Conservation (phyloP, 2,888 invertebrate genomes). For the Lasioglossum malachurum region DNA sequence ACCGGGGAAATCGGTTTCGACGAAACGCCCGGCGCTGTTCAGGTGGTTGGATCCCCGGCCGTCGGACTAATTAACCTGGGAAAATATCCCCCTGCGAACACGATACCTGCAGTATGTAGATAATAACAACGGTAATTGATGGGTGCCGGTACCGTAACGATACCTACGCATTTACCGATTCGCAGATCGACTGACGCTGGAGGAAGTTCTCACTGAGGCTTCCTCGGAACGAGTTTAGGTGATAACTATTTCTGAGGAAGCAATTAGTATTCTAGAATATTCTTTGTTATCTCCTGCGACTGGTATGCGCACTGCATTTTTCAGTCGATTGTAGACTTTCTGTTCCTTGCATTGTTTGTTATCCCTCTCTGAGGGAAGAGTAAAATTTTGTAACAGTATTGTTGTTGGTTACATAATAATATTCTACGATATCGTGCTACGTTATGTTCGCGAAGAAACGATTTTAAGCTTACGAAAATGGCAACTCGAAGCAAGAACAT, state of each 20-base stretch:
- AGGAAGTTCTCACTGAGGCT: background rate
- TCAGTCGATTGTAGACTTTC: background rate
- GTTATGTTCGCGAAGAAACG: too few species aligned
- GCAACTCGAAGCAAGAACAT: background rate
- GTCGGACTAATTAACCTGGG: slow-evolving; percentile 6
- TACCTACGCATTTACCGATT: background rate
- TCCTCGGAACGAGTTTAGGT: background rate
- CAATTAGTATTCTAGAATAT: background rate
- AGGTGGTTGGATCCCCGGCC: background rate
- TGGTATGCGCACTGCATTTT: background rate
- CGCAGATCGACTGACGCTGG: background rate
- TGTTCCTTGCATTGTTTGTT: background rate
- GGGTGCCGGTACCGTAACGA: background rate
- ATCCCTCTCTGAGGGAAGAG: too few species aligned
- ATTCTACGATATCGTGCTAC: too few species aligned
- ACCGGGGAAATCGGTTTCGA: slow-evolving; percentile 1
- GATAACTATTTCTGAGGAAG: background rate
- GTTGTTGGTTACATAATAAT: too few species aligned
- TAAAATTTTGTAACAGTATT: too few species aligned
- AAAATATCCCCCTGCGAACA: background rate
- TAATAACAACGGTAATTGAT: background rate
- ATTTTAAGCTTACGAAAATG: too few species aligned
- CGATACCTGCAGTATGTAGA: background rate
- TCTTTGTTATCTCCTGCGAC: background rate
- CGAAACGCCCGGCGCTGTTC: background rate